These are phyloP conservation scores for Hystrix cristata DNA, from an alignment of 2,113 vertebrate genomes.

Conservation along the genomic window DNA sequence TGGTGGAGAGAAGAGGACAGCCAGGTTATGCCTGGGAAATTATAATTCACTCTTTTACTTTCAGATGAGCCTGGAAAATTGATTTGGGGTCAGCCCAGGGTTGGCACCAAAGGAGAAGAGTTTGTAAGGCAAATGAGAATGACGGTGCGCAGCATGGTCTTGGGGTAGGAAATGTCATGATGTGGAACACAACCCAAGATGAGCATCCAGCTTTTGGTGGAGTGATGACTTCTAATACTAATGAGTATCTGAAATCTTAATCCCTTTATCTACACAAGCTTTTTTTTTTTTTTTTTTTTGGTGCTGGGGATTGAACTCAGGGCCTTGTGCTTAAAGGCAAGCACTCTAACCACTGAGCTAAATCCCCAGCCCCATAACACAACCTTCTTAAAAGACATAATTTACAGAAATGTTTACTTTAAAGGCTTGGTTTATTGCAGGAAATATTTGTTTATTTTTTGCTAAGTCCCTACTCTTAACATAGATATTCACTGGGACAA, in stretches of 20 bases:
- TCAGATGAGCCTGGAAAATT: background rate
- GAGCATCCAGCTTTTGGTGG: background rate
- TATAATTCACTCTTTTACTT: background rate
- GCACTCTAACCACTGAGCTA: too few relatives aligned
- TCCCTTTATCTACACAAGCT: background rate
- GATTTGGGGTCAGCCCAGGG: background rate
- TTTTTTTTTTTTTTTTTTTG: too few relatives aligned
- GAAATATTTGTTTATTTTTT: constrained; percentile 56
- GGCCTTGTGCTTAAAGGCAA: too few relatives aligned
- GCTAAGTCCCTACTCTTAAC: background rate
- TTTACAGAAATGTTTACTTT: constrained; percentile 61
- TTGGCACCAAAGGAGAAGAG: background rate
- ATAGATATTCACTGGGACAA: constrained; percentile 8
- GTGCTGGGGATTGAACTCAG: too few relatives aligned
- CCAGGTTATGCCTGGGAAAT: background rate
- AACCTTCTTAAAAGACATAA: constrained; percentile 20
- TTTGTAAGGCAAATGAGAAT: background rate
- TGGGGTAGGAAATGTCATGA: background rate
- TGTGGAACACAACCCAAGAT: background rate
- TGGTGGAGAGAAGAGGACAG: background rate
- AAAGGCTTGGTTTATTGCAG: constrained; percentile 48
- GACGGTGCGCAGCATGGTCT: background rate
- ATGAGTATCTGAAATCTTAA: constrained; percentile 15
- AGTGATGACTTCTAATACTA: background rate
- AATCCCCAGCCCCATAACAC: too few relatives aligned